Base-by-base conservation (phyloP, 2,888 invertebrate species). In the Dysmachus trigonus region DNA sequence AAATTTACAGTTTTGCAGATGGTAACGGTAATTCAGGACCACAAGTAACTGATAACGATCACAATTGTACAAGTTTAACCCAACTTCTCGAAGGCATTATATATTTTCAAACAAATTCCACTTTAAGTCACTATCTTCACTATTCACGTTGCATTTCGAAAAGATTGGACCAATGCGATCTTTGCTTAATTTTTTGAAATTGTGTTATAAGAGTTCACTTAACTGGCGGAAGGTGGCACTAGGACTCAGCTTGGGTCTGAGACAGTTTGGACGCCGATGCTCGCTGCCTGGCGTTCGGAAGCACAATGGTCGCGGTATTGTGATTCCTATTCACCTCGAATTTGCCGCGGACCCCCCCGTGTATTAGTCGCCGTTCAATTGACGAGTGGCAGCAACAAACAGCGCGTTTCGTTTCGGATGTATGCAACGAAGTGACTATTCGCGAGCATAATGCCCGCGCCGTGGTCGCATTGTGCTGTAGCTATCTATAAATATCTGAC, bases 201-300 rank as follows among this genome's bases (percentile, higher is more conserved):
- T 0, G 13, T 41, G 3, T 15, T 41, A 15, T n/a, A n/a, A n/a
- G n/a, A n/a, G 47, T 47, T 27, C 62, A 2, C 27, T 15, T 62
- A 62, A 62, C 22, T 62, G 13, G 27, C 62, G 51, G 8, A 51
- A 10, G 62, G 62, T 22, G 47, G 3, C 27, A 2, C 27, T n/a
- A n/a, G 13, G 38, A 13, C 38, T 41, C 3, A 41, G 38, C 38
- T 41, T 62, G 62, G 22, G 27, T 41, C 3, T 27, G 5, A n/a
- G 27, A 13, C 10, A 22, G 27, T 8, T 1, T 22, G 27, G 22
- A 8, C 62, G 22, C 15, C 77, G 84, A 86, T 86, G 84, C 47
- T 84, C 62, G 33, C 85, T 27, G 83, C 35, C 77, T n/a, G 73
- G 76, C 86, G 86, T 86, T 86, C 85, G 30, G 85, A 83, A 53